phyloP scores from a whole-genome alignment of 2,797 vertebrate species.

The Rhadinocentrus ornatus region DNA sequence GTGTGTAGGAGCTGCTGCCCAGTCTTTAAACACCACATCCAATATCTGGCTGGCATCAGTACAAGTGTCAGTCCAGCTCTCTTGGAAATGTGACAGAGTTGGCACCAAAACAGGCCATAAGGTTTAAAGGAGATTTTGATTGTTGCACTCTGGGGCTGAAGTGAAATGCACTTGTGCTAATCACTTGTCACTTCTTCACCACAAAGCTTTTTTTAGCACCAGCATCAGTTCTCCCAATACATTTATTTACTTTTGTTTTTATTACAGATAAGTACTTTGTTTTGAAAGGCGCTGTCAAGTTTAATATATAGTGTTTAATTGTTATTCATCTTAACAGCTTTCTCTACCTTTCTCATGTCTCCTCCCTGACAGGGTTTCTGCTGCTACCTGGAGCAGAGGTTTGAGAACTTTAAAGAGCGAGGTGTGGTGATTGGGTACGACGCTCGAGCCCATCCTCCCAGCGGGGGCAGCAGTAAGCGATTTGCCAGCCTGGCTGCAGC shows the following conservation, averaged over 20 bases:
- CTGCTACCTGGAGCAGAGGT: constrained; percentile 89
- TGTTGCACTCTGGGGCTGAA: not conserved
- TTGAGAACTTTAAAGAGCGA: constrained; percentile 87
- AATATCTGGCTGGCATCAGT: too few species aligned
- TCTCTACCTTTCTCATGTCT: not conserved
- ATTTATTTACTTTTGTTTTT: not conserved
- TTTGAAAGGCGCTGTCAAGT: not conserved
- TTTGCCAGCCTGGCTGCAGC: constrained; percentile 92
- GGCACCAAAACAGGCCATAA: too few species aligned
- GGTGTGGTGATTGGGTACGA: constrained; percentile 95
- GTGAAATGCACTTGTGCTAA: too few species aligned
- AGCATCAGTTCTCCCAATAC: not conserved
- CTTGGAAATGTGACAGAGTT: too few species aligned
- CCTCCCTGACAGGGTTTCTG: constrained; percentile 89
- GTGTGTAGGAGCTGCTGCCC: too few species aligned
- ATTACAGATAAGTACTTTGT: not conserved
- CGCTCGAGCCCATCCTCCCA: constrained; percentile 89
- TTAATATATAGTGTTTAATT: not conserved
- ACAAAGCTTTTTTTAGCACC: not conserved
- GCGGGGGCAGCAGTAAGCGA: constrained; percentile 91
- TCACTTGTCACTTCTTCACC: not conserved
- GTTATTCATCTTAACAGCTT: not conserved
- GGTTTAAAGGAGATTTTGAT: too few species aligned
- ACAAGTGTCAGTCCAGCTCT: too few species aligned
- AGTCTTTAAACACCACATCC: too few species aligned